These are phyloP conservation scores for Papilio aristodemus DNA, from an alignment of 1,140 invertebrate species.

Conservation along the genomic window DNA sequence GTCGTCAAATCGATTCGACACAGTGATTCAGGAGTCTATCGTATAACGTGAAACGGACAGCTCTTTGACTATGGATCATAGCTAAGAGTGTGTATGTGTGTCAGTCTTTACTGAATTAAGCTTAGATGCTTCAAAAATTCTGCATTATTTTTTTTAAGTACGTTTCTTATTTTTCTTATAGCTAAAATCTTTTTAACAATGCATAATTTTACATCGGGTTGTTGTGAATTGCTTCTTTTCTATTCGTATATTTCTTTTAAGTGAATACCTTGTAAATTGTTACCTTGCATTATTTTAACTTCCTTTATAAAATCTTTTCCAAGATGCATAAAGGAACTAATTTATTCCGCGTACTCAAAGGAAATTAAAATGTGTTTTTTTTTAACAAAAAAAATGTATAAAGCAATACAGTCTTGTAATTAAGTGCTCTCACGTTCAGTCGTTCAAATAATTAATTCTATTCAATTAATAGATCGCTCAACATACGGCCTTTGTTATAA, in stretches of 20 bases:
- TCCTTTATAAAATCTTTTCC: neutral
- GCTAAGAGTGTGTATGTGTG: too few relatives aligned
- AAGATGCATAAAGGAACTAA: constrained; percentile 2
- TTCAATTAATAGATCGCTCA: neutral
- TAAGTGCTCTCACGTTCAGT: neutral
- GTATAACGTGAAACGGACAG: too few relatives aligned
- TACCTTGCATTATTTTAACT: neutral
- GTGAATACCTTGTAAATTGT: neutral
- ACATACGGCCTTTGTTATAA: neutral
- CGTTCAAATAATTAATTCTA: neutral
- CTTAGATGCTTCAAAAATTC: too few relatives aligned
- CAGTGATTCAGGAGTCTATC: too few relatives aligned
- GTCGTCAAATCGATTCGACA: too few relatives aligned
- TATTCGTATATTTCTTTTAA: too few relatives aligned
- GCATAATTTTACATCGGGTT: neutral
- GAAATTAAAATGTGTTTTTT: neutral
- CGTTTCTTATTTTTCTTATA: neutral
- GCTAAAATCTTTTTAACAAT: neutral
- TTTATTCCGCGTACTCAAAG: neutral
- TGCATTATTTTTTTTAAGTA: too few relatives aligned
- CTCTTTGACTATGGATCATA: too few relatives aligned
- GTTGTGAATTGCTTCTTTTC: neutral
- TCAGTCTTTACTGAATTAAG: too few relatives aligned
- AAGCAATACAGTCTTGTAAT: constrained; percentile 5
- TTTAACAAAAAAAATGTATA: neutral